These are phyloP conservation scores for Anodontia alba DNA, from an alignment of 2,888 invertebrate genomes.

Conservation along the genomic window DNA sequence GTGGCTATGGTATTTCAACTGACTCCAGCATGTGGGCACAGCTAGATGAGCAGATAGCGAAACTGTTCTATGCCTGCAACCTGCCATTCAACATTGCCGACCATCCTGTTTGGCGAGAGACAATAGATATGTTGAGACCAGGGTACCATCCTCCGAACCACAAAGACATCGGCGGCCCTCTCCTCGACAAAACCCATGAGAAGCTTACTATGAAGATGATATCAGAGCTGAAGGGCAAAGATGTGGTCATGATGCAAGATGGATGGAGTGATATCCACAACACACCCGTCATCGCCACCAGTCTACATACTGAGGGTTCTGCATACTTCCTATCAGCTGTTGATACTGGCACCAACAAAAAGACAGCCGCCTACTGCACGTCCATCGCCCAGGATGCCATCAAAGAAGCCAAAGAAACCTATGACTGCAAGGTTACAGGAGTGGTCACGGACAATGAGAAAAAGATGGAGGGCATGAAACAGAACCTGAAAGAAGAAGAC, in stretches of 20 bases:
- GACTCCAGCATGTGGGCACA: not conserved
- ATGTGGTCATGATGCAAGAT: no score
- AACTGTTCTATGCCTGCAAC: no score
- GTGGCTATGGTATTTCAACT: slow-evolving; percentile 2
- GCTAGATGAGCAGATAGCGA: slow-evolving; percentile 36
- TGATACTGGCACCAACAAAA: slow-evolving; percentile 36
- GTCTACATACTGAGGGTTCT: slow-evolving; percentile 25
- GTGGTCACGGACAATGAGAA: slow-evolving; percentile 46
- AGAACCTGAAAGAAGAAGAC: slow-evolving; percentile 19
- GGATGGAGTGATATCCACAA: slow-evolving; percentile 56
- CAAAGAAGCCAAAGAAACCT: slow-evolving; percentile 22
- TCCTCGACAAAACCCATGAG: no score
- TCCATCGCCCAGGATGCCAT: slow-evolving; percentile 36
- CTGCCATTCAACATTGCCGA: no score
- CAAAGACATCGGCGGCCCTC: no score
- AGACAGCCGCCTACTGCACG: slow-evolving; percentile 34
- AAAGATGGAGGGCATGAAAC: slow-evolving; percentile 29
- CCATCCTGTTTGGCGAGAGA: slow-evolving; percentile 14
- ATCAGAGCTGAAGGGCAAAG: slow-evolving; percentile 35
- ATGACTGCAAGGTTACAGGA: slow-evolving; percentile 26
- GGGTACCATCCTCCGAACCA: slow-evolving; percentile 31
- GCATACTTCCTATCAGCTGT: slow-evolving; percentile 36
- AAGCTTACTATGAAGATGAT: no score
- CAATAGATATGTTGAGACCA: slow-evolving; percentile 34
- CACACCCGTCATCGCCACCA: slow-evolving; percentile 41